Evolutionary conservation across 2,888 invertebrate genomes (phyloP).

Genomic region (Dyspetes luteomarginatus): DNA sequence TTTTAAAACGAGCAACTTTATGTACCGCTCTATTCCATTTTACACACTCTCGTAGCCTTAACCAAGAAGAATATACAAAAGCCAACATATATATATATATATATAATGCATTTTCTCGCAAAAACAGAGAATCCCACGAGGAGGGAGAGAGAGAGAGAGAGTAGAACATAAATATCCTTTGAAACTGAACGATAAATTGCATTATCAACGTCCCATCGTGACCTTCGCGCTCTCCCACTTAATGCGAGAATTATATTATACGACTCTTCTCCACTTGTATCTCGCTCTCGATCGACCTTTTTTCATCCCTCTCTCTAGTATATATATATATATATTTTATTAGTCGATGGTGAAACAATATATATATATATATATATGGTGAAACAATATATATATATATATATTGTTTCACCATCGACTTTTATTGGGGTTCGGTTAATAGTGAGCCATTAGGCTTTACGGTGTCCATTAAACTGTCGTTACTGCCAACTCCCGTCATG

Average conservation of each 20-base stretch:
- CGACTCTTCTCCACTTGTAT: conserved; percentile 7
- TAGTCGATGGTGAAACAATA: neutral
- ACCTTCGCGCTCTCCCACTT: conserved; percentile 39
- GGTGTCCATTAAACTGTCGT: conserved; percentile 66
- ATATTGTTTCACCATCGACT: conserved; percentile 31
- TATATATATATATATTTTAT: conserved; percentile 15
- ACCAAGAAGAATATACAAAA: neutral
- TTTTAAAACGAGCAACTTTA: neutral
- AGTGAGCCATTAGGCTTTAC: conserved; percentile 64
- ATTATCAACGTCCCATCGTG: conserved; percentile 41
- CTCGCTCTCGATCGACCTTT: conserved; percentile 1
- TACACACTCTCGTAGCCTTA: neutral
- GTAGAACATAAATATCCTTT: conserved; percentile 22
- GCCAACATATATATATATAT: too few species aligned
- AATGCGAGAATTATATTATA: conserved; percentile 23
- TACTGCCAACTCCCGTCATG: conserved; percentile 31
- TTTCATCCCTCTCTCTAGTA: conserved; percentile 2
- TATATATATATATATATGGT: conserved; percentile 9
- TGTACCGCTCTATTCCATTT: conserved; percentile 11
- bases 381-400: neutral
- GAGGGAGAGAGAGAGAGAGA: too few species aligned
- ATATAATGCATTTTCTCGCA: conserved; percentile 22
- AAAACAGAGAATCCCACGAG: conserved; percentile 21
- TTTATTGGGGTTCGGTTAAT: conserved; percentile 64
- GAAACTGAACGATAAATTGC: conserved; percentile 51